A percentile compares a stretch with the other conserved stretches of the same genome.
phyloP scores from a whole-genome alignment of 2,113 vertebrate genomes.

The Corythornis madagascariensis region DNA sequence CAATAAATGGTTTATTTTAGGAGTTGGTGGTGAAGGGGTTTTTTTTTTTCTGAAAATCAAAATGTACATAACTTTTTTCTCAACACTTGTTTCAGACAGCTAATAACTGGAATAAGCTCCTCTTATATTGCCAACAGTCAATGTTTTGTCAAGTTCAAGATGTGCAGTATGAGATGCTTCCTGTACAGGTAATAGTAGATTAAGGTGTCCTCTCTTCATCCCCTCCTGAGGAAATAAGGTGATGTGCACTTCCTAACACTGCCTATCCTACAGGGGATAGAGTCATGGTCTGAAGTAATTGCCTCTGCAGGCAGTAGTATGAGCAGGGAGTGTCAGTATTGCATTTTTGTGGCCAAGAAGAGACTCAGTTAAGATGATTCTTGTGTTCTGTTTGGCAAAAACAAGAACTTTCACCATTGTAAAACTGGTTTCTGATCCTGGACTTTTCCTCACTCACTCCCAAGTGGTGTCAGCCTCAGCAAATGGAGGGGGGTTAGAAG shows the following conservation, averaged over 20 bases:
- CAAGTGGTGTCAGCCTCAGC: not conserved
- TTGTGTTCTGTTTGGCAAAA: not conserved
- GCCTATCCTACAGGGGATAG: not conserved
- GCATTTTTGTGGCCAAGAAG: not conserved
- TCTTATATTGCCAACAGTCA: not conserved
- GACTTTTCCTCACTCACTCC: not conserved
- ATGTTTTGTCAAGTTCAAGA: not conserved
- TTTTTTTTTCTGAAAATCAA: not conserved
- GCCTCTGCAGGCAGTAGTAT: not conserved
- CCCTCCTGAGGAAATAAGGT: not conserved
- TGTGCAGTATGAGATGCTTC: not conserved
- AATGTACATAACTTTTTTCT: no score
- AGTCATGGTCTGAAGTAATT: not conserved
- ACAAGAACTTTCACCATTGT: not conserved
- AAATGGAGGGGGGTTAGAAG: not conserved
- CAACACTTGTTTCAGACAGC: not conserved
- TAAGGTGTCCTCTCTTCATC: not conserved
- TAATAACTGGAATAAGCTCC: not conserved
- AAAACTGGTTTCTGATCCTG: not conserved
- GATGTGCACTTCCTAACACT: not conserved
- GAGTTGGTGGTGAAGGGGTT: constrained; percentile 46
- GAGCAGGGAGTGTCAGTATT: not conserved
- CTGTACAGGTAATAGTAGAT: not conserved
- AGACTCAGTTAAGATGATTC: not conserved
- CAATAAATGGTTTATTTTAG: constrained; percentile 92